Conservation (phyloP, 2,888 invertebrate genomes). For the Epicampocera succincta region DNA sequence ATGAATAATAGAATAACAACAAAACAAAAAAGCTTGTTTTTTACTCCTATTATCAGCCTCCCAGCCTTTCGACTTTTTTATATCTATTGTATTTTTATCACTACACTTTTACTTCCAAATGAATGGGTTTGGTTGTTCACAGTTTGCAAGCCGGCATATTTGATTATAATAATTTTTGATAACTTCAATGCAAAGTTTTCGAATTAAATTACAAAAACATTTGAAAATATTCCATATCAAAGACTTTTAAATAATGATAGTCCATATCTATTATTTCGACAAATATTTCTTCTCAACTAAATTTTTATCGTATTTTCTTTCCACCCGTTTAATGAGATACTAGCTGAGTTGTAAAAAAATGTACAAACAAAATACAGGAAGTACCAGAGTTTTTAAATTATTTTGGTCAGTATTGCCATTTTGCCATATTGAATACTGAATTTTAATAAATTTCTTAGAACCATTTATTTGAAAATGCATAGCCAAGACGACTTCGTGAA, state of each 20-base stretch:
- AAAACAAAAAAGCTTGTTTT: slow-evolving; percentile 29
- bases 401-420: not conserved
- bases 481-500: no score
- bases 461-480: no score
- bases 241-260: no score
- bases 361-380: not conserved
- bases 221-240: slow-evolving; percentile 16
- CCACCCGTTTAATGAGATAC: not conserved
- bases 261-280: slow-evolving; percentile 25
- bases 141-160: not conserved
- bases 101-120: slow-evolving; percentile 19
- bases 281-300: slow-evolving; percentile 36
- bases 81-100: slow-evolving; percentile 10
- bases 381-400: not conserved
- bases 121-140: not conserved
- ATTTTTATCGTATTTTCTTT: slow-evolving; percentile 33
- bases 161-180: not conserved
- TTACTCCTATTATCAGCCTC: no score
- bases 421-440: no score
- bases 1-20: slow-evolving; percentile 43
- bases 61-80: slow-evolving; percentile 12
- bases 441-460: no score
- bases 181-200: slow-evolving; percentile 9
- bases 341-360: slow-evolving; percentile 25
- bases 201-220: no score